Evolutionary conservation across 2,113 vertebrate species (phyloP), one percentile per base, ranked within the genome.

Genomic region (Catagonus wagneri): DNA sequence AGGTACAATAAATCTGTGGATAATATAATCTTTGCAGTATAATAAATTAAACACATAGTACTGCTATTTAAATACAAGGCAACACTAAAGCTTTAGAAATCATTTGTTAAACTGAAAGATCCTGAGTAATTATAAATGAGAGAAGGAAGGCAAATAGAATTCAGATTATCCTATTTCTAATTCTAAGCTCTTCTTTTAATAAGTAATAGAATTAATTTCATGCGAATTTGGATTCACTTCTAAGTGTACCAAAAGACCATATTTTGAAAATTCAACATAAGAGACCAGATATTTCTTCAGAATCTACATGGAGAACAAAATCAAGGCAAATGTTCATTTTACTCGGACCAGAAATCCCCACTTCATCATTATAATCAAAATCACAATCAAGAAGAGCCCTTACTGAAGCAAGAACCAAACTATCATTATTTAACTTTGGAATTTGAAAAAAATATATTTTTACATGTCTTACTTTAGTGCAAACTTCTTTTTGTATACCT

Each of bases 261-360:
- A 72, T 60, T 95, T 36, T 90, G 56, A 52, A 94, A 93, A 25
- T 78, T 81, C 27, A 92, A 60, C 32, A 83, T 11, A 71, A 78
- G 61, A 96, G 27, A 20, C 11, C 29, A 96, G 17, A 72, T 95
- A 95, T 84, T 94, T 95, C 13, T 32, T 89, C 27, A 69, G 61
- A 94, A 72, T 68, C 7, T 34, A 84, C 8, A 76, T 85, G 52
- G 61, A 95, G 97, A 88, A 93, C 81, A 95, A 96, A 96, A 63
- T 25, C n/a, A 78, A 54, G 22, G 56, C 25, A 93, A 78, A 16
- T 68, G 0, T 66, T 96, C 19, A 52, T 85, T 23, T 71, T 86
- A 84, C 1, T 90, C 6, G 63, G 20, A 34, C 71, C 66, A 95
- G 95, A 92, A 88, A 72, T 84, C 1, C 22, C 32, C 22, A 50